Evolutionary conservation across 2,797 vertebrate genomes (phyloP), one percentile per base, ranked within the genome.

Genomic region (Ambastaia sidthimunki): DNA sequence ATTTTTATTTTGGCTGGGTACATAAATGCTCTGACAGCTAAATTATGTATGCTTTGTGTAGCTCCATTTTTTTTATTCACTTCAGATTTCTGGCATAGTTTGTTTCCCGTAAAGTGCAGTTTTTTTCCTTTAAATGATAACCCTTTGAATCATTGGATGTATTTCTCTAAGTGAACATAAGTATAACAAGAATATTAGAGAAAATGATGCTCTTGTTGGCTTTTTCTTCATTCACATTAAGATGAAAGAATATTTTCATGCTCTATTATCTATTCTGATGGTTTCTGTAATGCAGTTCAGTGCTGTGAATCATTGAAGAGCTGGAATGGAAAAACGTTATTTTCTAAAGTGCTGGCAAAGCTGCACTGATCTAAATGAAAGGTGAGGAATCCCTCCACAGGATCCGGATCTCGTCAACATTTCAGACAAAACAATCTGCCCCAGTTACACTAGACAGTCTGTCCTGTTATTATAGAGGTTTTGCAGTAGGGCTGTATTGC

Each of bases 191-290:
- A 78, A 71, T 68, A 71, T 78, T 71, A 41, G 44, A 78, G 76
- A 25, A 62, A 78, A 71, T 78, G 28, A 52, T 47, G 13, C 44
- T 63, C 76, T 60, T 78, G 55, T 47, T 55, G 4, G 15, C 59
- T 60, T 81, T 66, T 28, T 59, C 60, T 69, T 71, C 62, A 25
- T 80, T 78, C 28, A 70, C 76, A 78, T 83, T 71, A 73, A 80
- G 75, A 78, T 80, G 62, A 80, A 78, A 81, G 60, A 44, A 71
- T 65, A 78, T 44, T 71, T 78, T 34, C 15, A 37, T 62, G 67
- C 55, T 63, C 67, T 50, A n/a, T 78, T 71, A 63, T 71, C n/a
- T 69, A 55, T 66, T 79, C 19, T 19, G 66, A 37, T 52, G 21
- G 28, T 50, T 52, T 28, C n/a, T 31, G 60, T 62, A 59, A 55